Conservation (phyloP, 2,797 vertebrate species). For the Rallus crepitans region DNA sequence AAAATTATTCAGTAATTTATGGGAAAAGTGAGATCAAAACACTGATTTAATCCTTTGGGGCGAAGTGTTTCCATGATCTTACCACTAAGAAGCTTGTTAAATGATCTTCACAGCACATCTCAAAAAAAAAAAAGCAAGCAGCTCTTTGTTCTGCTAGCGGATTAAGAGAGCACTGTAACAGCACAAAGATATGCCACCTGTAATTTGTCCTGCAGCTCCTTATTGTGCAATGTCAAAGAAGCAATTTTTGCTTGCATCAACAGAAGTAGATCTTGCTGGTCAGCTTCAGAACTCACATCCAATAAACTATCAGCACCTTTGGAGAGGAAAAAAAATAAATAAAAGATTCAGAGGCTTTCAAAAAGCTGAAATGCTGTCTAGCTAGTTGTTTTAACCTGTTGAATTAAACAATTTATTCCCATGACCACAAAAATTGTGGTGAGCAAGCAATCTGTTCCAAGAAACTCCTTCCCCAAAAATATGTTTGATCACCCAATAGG, state of each 20-base stretch:
- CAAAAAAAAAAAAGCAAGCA: neutral
- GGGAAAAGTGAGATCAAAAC: slow-evolving; percentile 29
- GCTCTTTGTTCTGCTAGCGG: neutral
- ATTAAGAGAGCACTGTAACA: neutral
- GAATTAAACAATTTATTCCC: neutral
- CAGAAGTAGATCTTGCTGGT: slow-evolving; percentile 86
- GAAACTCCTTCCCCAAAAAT: neutral
- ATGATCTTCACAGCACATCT: neutral
- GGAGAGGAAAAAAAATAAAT: neutral
- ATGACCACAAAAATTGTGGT: neutral
- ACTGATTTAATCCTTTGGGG: neutral
- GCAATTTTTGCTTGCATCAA: slow-evolving; percentile 91
- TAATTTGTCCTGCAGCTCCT: slow-evolving; percentile 89
- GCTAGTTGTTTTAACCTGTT: neutral
- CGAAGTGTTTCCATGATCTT: neutral
- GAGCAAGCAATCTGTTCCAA: neutral
- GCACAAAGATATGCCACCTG: slow-evolving; percentile 81
- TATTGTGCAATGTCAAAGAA: slow-evolving; percentile 91
- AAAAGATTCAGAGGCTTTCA: neutral
- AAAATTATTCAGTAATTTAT: slow-evolving; percentile 7
- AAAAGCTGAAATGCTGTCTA: neutral
- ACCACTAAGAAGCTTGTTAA: neutral
- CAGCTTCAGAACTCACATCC: slow-evolving; percentile 80
- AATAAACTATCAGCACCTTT: slow-evolving; percentile 80
- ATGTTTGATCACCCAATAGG: neutral